phyloP scores from a whole-genome alignment of 2,113 vertebrate species.

The Muntiacus muntjak region DNA sequence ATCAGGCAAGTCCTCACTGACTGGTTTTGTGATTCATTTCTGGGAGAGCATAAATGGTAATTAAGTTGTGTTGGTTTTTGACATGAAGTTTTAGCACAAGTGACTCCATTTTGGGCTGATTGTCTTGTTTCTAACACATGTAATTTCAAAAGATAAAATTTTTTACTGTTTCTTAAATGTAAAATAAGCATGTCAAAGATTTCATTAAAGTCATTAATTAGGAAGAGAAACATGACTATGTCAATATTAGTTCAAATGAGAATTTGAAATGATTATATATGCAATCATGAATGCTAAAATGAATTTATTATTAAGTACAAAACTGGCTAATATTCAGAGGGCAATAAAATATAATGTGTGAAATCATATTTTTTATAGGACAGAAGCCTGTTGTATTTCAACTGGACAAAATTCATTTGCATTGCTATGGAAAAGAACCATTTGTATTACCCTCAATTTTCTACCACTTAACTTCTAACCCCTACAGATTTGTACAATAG shows the following conservation, averaged over 20 bases:
- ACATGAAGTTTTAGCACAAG: not conserved
- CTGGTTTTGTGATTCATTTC: not conserved
- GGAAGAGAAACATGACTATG: not conserved
- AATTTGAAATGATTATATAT: not conserved
- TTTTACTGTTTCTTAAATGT: not conserved
- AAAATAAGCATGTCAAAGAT: not conserved
- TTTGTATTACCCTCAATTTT: not conserved
- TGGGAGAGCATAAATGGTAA: not conserved
- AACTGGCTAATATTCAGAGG: not conserved
- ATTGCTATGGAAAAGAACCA: not conserved
- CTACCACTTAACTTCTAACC: not conserved
- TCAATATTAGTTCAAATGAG: not conserved
- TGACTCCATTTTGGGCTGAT: not conserved
- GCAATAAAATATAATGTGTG: not conserved
- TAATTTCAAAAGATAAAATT: constrained; percentile 3
- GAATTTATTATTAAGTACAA: not conserved
- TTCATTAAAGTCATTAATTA: not conserved
- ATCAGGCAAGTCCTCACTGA: not conserved
- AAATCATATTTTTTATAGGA: not conserved
- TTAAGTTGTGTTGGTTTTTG: not conserved
- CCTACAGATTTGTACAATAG: not conserved
- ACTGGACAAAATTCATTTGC: not conserved
- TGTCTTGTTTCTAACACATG: not conserved
- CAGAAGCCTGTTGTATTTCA: not conserved
- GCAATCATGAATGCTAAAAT: not conserved